These are phyloP conservation scores for Oopsacas minuta DNA, from an alignment of 37 sponge, comb jelly and placozoan species.

Conservation along the genomic window DNA sequence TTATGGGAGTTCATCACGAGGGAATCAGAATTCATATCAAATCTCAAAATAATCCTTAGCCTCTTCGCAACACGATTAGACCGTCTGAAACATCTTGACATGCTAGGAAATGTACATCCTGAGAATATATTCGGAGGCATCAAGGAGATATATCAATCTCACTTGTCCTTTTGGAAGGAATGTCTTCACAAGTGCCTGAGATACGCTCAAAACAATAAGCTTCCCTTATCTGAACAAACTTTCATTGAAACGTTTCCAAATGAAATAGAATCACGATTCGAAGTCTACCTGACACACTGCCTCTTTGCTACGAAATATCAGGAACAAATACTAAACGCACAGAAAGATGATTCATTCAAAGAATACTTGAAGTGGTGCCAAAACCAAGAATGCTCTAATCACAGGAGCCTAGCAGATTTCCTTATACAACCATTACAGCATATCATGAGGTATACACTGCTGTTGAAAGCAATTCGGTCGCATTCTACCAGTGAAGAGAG, in stretches of 20 bases:
- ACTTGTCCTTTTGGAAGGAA: neutral
- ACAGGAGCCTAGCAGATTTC: neutral
- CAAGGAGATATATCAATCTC: neutral
- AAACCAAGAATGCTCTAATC: neutral
- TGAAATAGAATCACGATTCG: neutral
- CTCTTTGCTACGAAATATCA: neutral
- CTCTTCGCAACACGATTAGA: neutral
- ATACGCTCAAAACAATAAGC: neutral
- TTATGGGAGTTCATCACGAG: neutral
- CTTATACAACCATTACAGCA: neutral
- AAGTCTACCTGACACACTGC: neutral
- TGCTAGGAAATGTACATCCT: neutral
- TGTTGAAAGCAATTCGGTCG: neutral
- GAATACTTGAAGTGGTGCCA: constrained; percentile 8
- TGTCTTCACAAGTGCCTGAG: neutral
- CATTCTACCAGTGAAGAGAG: neutral
- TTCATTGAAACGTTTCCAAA: neutral
- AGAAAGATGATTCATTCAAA: neutral
- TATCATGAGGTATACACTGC: constrained; percentile 4
- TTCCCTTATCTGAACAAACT: neutral
- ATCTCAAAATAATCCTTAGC: neutral
- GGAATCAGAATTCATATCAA: neutral
- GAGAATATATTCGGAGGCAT: neutral
- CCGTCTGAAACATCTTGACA: neutral
- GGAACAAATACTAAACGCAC: neutral